Conservation (phyloP, 1,140 invertebrate genomes). For the Steinernema khuongi region DNA sequence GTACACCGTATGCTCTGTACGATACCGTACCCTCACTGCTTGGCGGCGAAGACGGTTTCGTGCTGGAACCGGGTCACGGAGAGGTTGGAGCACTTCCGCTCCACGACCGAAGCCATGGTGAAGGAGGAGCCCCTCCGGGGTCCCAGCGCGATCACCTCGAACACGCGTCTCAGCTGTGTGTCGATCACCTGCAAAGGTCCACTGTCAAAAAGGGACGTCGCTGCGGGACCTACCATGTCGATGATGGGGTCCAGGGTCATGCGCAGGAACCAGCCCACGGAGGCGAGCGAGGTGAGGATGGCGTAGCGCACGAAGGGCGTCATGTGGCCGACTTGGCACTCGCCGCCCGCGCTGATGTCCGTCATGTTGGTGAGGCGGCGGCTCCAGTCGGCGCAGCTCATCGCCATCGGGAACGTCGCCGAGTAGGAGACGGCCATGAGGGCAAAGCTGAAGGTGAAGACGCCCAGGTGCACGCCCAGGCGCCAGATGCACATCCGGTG, state of each 20-base stretch:
- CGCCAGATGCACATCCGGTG: constrained; percentile 11
- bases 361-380: constrained; percentile 12
- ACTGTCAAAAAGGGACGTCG: not conserved
- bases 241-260: constrained; percentile 2
- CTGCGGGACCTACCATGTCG: not conserved
- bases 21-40: not conserved
- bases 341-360: not conserved
- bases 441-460: constrained; percentile 14
- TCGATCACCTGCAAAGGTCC: not conserved
- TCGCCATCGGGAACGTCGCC: constrained; percentile 17
- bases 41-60: not conserved
- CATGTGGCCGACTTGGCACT: constrained; percentile 3
- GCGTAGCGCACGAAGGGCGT: constrained; percentile 8
- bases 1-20: not conserved
- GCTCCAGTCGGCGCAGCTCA: constrained; percentile 1
- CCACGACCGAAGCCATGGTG: not conserved
- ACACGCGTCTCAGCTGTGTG: not conserved
- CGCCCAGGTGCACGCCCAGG: constrained; percentile 1
- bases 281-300: not conserved
- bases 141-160: not conserved
- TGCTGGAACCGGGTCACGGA: not conserved
- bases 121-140: not conserved
- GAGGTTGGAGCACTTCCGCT: not conserved
- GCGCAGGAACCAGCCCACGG: not conserved
- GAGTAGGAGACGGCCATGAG: constrained; percentile 24